phyloP scores from a whole-genome alignment of 2,797 vertebrate genomes.

The Propithecus deckenii region DNA sequence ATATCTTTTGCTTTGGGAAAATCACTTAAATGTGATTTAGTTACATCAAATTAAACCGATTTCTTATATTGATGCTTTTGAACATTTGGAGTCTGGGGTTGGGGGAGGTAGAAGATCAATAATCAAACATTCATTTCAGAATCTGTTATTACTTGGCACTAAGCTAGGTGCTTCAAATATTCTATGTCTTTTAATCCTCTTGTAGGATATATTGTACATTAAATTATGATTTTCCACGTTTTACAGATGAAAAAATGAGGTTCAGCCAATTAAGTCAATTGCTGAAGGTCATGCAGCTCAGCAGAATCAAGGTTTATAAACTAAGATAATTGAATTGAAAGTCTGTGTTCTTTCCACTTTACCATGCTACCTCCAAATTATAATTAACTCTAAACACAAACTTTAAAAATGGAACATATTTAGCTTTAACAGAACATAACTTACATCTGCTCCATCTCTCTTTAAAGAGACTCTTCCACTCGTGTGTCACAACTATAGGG shows the following conservation, averaged over 20 bases:
- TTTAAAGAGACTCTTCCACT: neutral
- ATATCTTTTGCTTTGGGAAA: neutral
- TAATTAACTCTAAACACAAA: conserved; percentile 17
- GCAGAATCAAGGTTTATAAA: conserved; percentile 25
- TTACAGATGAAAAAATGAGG: neutral
- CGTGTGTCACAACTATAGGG: neutral
- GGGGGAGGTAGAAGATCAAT: neutral
- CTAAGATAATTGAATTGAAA: neutral
- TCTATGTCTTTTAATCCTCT: neutral
- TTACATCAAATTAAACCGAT: conserved; percentile 18
- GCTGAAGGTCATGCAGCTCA: neutral
- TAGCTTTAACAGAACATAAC: neutral
- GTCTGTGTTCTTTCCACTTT: neutral
- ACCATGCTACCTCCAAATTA: neutral
- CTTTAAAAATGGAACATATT: neutral
- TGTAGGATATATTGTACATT: neutral
- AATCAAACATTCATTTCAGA: neutral
- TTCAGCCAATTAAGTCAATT: neutral
- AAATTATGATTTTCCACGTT: neutral
- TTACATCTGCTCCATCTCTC: neutral
- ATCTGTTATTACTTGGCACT: neutral
- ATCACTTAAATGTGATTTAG: neutral
- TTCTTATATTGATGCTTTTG: conserved; percentile 20
- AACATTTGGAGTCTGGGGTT: neutral
- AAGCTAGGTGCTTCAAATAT: neutral